phyloP scores from a whole-genome alignment of 2,888 invertebrate genomes.

The Terebella lapidaria region DNA sequence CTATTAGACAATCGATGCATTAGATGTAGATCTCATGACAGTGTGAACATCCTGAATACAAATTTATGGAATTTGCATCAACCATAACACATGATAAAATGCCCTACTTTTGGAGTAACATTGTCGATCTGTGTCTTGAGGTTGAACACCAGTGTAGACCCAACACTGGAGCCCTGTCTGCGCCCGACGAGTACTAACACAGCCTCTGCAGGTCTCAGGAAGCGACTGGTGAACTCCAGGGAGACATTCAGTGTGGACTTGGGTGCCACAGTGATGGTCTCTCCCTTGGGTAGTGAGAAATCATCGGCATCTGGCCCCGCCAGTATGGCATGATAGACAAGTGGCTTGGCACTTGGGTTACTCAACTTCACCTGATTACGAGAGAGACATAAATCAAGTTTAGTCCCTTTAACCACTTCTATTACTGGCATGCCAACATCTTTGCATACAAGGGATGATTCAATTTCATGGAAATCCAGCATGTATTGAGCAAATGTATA shows the following conservation, averaged over 20 bases:
- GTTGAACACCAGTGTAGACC: slow-evolving; percentile 47
- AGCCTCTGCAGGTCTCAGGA: slow-evolving; percentile 47
- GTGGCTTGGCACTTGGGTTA: slow-evolving; percentile 48
- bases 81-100: neutral
- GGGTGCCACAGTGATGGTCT: slow-evolving; percentile 40
- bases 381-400: neutral
- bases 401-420: too few relatives aligned
- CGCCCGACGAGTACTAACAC: slow-evolving; percentile 45
- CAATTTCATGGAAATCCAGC: too few relatives aligned
- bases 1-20: too few relatives aligned
- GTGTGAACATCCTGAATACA: too few relatives aligned
- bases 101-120: slow-evolving; percentile 45
- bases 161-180: slow-evolving; percentile 42
- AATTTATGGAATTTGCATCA: too few relatives aligned
- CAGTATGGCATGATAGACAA: slow-evolving; percentile 46
- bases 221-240: slow-evolving; percentile 30
- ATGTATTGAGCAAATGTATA: too few relatives aligned
- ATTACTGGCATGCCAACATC: too few relatives aligned
- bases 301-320: slow-evolving; percentile 48
- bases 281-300: slow-evolving; percentile 47
- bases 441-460: too few relatives aligned
- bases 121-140: slow-evolving; percentile 44
- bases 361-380: slow-evolving; percentile 39
- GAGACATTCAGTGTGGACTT: slow-evolving; percentile 32
- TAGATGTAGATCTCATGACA: too few relatives aligned